Evolutionary conservation across 2,888 invertebrate genomes (phyloP).

Genomic region (Leptinotarsa tumamoca): DNA sequence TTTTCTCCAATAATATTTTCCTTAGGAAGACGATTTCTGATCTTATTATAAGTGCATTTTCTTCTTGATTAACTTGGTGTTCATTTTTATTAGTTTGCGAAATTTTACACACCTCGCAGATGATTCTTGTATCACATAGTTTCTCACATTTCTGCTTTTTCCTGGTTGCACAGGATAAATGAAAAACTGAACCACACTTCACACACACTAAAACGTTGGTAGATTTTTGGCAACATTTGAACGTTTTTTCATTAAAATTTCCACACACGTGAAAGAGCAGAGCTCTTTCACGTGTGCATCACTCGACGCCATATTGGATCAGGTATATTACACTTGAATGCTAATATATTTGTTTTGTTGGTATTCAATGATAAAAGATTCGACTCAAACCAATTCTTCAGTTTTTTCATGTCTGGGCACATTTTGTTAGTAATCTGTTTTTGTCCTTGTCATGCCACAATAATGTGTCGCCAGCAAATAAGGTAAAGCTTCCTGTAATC

Average conservation of each 20-base stretch:
- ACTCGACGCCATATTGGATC: neutral
- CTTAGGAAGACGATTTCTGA: neutral
- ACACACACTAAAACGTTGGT: conserved; percentile 10
- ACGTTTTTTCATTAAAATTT: neutral
- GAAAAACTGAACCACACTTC: conserved; percentile 23
- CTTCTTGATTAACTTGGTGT: conserved; percentile 12
- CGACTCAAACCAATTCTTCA: too few relatives aligned
- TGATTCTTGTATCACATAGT: conserved; percentile 21
- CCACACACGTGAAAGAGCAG: conserved; percentile 4
- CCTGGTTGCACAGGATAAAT: conserved; percentile 16
- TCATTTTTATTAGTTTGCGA: neutral
- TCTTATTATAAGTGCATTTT: conserved; percentile 6
- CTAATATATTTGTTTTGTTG: too few relatives aligned
- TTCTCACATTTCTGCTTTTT: conserved; percentile 12
- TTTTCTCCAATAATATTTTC: conserved; percentile 3
- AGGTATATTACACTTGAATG: too few relatives aligned
- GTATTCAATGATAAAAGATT: too few relatives aligned
- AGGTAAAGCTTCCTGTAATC: too few relatives aligned
- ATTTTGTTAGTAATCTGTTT: too few relatives aligned
- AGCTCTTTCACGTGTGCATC: neutral
- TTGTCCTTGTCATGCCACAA: too few relatives aligned
- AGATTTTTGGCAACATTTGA: neutral
- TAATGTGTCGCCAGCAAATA: too few relatives aligned
- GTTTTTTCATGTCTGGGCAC: too few relatives aligned
- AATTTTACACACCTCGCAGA: conserved; percentile 19